These are phyloP conservation scores for Osmoderma eremita DNA, from an alignment of 2,888 invertebrate genomes.

Conservation along the genomic window DNA sequence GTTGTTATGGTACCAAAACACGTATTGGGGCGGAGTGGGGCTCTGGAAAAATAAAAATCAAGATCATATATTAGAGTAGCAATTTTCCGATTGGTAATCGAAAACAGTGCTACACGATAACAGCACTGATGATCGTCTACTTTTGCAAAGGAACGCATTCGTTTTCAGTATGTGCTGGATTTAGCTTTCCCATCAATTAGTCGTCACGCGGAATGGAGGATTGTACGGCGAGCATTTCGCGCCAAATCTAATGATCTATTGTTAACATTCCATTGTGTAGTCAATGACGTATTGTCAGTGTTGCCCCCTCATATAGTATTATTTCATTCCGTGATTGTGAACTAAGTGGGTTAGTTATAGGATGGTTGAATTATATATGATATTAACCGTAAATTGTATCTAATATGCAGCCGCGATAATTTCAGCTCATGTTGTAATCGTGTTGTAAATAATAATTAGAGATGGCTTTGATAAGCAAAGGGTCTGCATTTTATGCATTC, in stretches of 20 bases:
- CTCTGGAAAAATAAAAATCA: constrained; percentile 69
- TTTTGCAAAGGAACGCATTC: too few relatives aligned
- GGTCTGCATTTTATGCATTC: too few relatives aligned
- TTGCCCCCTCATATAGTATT: constrained; percentile 35
- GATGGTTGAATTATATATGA: constrained; percentile 4
- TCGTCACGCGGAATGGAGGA: constrained; percentile 13
- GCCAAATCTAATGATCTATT: constrained; percentile 32
- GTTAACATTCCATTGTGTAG: constrained; percentile 37
- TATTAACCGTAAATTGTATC: neutral
- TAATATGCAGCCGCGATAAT: neutral
- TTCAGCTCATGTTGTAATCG: neutral
- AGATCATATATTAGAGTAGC: too few relatives aligned
- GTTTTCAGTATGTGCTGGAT: neutral
- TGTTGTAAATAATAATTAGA: neutral
- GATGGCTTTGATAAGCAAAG: too few relatives aligned
- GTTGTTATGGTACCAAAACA: constrained; percentile 95
- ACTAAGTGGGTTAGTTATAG: constrained; percentile 18
- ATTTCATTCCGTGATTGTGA: constrained; percentile 33
- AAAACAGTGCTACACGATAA: too few relatives aligned
- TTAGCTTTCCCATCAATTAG: constrained; percentile 11
- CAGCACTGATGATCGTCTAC: too few relatives aligned
- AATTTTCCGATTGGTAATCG: too few relatives aligned
- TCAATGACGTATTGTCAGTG: constrained; percentile 42
- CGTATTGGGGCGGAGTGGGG: constrained; percentile 92
- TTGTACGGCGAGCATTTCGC: constrained; percentile 15